Evolutionary conservation across 2,888 invertebrate species (phyloP), one percentile per base, ranked within the genome.

Genomic region (Scaptomyza cyrtandrae): DNA sequence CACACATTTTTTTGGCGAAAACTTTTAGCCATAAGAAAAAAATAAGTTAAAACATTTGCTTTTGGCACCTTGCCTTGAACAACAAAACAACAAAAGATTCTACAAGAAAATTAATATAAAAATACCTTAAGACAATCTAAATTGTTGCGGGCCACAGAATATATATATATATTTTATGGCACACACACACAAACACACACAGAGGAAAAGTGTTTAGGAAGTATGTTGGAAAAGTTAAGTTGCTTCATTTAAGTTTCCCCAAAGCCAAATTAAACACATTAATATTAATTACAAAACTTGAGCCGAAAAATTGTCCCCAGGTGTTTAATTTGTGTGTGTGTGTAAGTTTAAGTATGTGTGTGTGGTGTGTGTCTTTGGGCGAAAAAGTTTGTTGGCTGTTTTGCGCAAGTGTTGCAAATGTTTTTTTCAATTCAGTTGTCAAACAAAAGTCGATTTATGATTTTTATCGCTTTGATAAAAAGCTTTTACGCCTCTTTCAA

Each of bases 221-320:
- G 41, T 48, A 16, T 49, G 46, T 50, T 53, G 31, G 3, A 14
- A n/a, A 19, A 1, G 33, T 6, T 19, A 33, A 33, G 19, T 33
- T 49, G 33, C 33, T 19, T 16, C 19, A 49, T 49, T 6, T 9
- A 31, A 16, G n/a, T 37, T 54, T 24, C 10, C 65, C 68, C 13
- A 56, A 71, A 31, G 82, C 46, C 69, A 75, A 75, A 81, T 83
- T 81, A 78, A 71, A 55, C 29, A 73, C 65, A 85, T 86, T 84
- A 78, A 81, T 75, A 78, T 86, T 84, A 86, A 83, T 86, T 75
- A 86, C 65, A 73, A 86, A 83, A 86, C 73, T 83, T 86, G 53
- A 24, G 31, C 39, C 45, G 37, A 78, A 81, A 83, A 83, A 68
- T 64, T 78, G 64, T 59, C 81, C 80, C 78, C 84, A 53, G 64